Conservation (phyloP, 2,113 vertebrate genomes). For the Lontra canadensis region DNA sequence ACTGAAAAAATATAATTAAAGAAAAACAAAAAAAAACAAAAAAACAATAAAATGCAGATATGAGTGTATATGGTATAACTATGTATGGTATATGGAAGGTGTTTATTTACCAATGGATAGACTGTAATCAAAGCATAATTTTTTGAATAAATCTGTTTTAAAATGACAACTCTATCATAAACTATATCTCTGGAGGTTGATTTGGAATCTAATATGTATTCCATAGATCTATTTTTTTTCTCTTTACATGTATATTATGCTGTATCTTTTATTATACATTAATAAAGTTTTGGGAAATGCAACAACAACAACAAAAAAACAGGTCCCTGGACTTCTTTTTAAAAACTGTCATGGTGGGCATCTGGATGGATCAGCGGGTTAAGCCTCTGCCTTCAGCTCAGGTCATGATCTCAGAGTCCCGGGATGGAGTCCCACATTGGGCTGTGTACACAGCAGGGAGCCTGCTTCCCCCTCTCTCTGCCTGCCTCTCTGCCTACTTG, state of each 20-base stretch:
- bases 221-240: not conserved
- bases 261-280: not conserved
- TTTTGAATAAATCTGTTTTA: not conserved
- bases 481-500: too few species aligned
- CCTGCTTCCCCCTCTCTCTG: too few species aligned
- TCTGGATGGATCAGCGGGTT: too few species aligned
- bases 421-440: too few species aligned
- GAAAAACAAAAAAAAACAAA: too few species aligned
- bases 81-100: not conserved
- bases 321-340: not conserved
- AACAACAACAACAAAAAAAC: not conserved
- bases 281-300: not conserved
- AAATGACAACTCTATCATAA: not conserved
- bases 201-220: not conserved
- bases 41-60: not conserved
- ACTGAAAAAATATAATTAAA: too few species aligned
- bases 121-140: not conserved
- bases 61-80: not conserved
- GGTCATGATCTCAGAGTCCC: too few species aligned
- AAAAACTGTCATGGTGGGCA: too few species aligned
- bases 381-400: too few species aligned
- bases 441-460: too few species aligned
- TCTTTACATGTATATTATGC: not conserved
- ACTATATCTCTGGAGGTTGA: not conserved
- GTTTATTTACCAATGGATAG: not conserved